Evolutionary conservation across 2,888 invertebrate genomes (phyloP).

Genomic region (Drosophila leonis): DNA sequence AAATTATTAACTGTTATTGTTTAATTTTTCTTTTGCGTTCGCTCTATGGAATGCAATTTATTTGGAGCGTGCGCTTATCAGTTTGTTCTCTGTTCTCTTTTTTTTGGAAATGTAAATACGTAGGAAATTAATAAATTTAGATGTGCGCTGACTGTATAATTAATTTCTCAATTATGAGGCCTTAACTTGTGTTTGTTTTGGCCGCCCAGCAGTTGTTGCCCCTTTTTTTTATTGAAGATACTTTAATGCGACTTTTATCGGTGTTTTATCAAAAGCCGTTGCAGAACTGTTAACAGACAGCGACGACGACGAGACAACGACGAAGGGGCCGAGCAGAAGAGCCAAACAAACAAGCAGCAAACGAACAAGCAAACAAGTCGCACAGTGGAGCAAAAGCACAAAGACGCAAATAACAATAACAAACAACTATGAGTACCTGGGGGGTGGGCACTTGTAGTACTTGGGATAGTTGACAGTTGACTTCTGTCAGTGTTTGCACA

Average conservation of each 20-base stretch:
- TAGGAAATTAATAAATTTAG: slow-evolving; percentile 61
- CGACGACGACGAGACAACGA: background rate
- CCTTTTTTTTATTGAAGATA: slow-evolving; percentile 36
- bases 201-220: slow-evolving; percentile 41
- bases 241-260: slow-evolving; percentile 52
- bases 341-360: slow-evolving; percentile 36
- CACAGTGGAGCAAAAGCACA: slow-evolving; percentile 23
- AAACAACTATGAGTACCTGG: slow-evolving; percentile 31
- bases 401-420: slow-evolving; percentile 25
- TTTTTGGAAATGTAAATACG: slow-evolving; percentile 47
- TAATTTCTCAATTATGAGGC: slow-evolving; percentile 75
- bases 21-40: slow-evolving; percentile 27
- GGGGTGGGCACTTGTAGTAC: slow-evolving; percentile 23
- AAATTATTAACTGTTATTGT: slow-evolving; percentile 41
- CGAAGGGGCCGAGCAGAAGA: slow-evolving; percentile 4
- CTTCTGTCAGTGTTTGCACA: slow-evolving; percentile 40
- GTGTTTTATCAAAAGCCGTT: slow-evolving; percentile 61
- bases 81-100: slow-evolving; percentile 8
- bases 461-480: slow-evolving; percentile 47
- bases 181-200: slow-evolving; percentile 70
- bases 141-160: slow-evolving; percentile 59
- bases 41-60: slow-evolving; percentile 19
- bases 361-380: slow-evolving; percentile 38
- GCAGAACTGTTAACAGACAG: slow-evolving; percentile 40
- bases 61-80: slow-evolving; percentile 47